phyloP scores from a whole-genome alignment of 2,113 vertebrate genomes.

The Rhabdornis inornatus region DNA sequence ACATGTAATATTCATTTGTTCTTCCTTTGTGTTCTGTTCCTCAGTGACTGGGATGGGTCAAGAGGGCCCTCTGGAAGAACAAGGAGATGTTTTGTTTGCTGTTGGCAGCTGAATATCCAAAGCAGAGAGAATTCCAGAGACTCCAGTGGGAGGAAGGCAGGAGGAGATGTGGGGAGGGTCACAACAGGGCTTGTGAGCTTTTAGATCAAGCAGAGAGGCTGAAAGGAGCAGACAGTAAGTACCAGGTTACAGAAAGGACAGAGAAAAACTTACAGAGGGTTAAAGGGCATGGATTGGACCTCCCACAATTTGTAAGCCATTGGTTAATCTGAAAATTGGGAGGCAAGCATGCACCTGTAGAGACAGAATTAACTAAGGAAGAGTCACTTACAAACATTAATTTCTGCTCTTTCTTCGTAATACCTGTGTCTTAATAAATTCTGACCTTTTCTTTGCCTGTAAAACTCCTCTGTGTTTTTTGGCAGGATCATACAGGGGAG shows the following conservation, averaged over 20 bases:
- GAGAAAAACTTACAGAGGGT: background rate
- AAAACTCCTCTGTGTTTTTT: background rate
- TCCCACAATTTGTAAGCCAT: background rate
- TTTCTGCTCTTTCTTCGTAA: background rate
- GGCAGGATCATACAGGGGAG: background rate
- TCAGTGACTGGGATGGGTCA: background rate
- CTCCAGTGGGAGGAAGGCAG: background rate
- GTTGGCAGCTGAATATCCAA: background rate
- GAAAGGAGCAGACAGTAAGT: background rate
- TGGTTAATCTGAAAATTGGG: background rate
- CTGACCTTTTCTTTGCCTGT: background rate
- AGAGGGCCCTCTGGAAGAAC: background rate
- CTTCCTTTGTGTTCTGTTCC: background rate
- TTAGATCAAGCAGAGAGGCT: background rate
- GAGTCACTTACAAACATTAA: background rate
- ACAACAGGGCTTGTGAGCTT: background rate
- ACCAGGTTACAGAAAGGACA: background rate
- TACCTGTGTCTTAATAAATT: background rate
- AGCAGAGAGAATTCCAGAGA: background rate
- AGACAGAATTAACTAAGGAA: background rate
- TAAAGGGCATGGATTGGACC: background rate
- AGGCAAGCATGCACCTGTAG: background rate
- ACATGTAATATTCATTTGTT: background rate
- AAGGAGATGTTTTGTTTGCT: background rate
- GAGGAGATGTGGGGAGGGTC: background rate